Conservation (phyloP, 2,797 vertebrate species). For the Apogon hyalosoma region DNA sequence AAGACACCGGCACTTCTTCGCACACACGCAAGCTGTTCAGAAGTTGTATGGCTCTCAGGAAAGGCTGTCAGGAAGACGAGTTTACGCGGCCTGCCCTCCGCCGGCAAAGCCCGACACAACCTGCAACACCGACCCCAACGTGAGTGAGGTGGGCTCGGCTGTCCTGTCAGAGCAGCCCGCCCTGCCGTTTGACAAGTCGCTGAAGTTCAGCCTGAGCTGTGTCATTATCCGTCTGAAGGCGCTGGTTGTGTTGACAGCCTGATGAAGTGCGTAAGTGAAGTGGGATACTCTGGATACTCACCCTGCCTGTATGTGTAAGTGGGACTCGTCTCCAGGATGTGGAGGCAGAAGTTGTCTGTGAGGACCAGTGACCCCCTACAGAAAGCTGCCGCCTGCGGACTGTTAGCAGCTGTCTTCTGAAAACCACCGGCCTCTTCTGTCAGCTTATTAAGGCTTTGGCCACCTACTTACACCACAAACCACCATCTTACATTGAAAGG, state of each 20-base stretch:
- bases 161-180: conserved; percentile 12
- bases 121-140: conserved; percentile 6
- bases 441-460: conserved; percentile 59
- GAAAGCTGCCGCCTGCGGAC: conserved; percentile 39
- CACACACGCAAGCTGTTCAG: background rate
- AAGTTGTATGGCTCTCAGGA: conserved; percentile 4
- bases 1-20: background rate
- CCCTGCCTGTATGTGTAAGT: conserved; percentile 67
- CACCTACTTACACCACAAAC: conserved; percentile 60
- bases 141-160: conserved; percentile 6
- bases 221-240: background rate
- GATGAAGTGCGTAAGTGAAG: conserved; percentile 47
- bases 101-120: conserved; percentile 53
- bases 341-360: conserved; percentile 54
- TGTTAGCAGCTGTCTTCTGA: conserved; percentile 40
- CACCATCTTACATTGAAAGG: conserved; percentile 78
- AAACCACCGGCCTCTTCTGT: conserved; percentile 59
- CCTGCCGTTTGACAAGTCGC: background rate
- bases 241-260: background rate
- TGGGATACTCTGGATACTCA: conserved; percentile 62
- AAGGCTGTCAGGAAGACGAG: conserved; percentile 14
- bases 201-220: background rate
- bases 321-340: conserved; percentile 66
- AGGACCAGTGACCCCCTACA: conserved; percentile 43
- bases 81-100: conserved; percentile 61